Evolutionary conservation across 2,888 invertebrate genomes (phyloP).

Genomic region (Chorisops tibialis): DNA sequence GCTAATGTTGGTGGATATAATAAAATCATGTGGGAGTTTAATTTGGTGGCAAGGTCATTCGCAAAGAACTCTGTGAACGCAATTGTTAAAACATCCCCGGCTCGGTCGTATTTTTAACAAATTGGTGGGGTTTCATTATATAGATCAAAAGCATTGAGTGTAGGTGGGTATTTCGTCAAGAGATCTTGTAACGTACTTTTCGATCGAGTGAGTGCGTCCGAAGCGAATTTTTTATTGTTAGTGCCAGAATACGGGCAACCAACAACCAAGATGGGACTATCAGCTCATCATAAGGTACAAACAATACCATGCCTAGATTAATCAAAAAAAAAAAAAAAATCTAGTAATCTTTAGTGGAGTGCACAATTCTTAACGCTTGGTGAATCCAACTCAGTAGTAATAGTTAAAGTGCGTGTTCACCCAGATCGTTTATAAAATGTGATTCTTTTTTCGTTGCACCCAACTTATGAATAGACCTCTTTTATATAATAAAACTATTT

Average conservation of each 20-base stretch:
- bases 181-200: conserved; percentile 28
- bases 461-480: too few relatives aligned
- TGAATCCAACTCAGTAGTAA: conserved; percentile 3
- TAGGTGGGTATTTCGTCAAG: conserved; percentile 31
- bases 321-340: too few relatives aligned
- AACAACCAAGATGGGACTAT: conserved; percentile 22
- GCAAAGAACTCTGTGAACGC: conserved; percentile 14
- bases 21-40: conserved; percentile 22
- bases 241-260: conserved; percentile 5
- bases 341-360: neutral
- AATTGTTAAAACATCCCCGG: neutral
- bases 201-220: conserved; percentile 1
- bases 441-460: neutral
- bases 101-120: neutral
- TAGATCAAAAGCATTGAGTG: conserved; percentile 23
- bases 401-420: conserved; percentile 21
- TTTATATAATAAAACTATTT: too few relatives aligned
- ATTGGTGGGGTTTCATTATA: conserved; percentile 30
- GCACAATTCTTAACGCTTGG: conserved; percentile 24
- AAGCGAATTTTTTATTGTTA: neutral
- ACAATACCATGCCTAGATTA: too few relatives aligned
- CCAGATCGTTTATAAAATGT: neutral
- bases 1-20: conserved; percentile 2
- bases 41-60: conserved; percentile 31
- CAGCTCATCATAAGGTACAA: conserved; percentile 19